Percentiles rank a stretch among this genome's conserved stretches.
These are phyloP conservation scores for Oreohelix idahoensis DNA, from an alignment of 1,140 invertebrate species.

Conservation along the genomic window DNA sequence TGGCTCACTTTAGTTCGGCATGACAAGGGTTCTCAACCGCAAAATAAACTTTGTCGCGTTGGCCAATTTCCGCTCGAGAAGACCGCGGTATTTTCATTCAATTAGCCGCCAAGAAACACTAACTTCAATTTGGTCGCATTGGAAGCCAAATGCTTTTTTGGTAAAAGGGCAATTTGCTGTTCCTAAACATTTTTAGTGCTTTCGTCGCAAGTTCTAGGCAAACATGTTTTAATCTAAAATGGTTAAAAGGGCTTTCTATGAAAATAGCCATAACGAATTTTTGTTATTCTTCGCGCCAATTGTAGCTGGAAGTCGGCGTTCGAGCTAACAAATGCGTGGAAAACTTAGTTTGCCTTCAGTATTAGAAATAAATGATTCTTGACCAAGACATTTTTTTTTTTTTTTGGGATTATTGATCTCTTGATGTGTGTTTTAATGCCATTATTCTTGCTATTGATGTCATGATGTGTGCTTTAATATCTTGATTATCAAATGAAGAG, in stretches of 20 bases:
- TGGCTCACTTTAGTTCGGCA: neutral
- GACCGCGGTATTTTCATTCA: constrained; percentile 27
- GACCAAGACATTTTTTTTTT: too few relatives aligned
- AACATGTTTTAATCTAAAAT: neutral
- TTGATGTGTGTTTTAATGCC: too few relatives aligned
- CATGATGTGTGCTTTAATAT: too few relatives aligned
- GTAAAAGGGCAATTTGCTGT: constrained; percentile 9
- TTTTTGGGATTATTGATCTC: too few relatives aligned
- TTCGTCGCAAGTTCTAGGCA: neutral
- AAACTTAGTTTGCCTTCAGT: neutral
- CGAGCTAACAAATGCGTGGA: neutral
- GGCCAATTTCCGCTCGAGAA: constrained; percentile 23
- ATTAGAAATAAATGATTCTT: neutral
- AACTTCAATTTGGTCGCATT: constrained; percentile 14
- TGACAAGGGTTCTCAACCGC: neutral
- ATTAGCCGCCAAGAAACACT: neutral
- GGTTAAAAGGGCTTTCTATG: neutral
- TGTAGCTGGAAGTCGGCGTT: neutral
- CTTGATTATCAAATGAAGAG: too few relatives aligned
- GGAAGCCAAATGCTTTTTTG: neutral
- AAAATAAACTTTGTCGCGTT: constrained; percentile 29
- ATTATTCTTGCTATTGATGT: too few relatives aligned
- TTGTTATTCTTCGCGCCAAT: neutral
- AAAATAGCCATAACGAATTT: neutral
- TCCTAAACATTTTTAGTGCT: constrained; percentile 5